phyloP scores from a whole-genome alignment of 2,888 invertebrate species.

The Onchidella celtica region DNA sequence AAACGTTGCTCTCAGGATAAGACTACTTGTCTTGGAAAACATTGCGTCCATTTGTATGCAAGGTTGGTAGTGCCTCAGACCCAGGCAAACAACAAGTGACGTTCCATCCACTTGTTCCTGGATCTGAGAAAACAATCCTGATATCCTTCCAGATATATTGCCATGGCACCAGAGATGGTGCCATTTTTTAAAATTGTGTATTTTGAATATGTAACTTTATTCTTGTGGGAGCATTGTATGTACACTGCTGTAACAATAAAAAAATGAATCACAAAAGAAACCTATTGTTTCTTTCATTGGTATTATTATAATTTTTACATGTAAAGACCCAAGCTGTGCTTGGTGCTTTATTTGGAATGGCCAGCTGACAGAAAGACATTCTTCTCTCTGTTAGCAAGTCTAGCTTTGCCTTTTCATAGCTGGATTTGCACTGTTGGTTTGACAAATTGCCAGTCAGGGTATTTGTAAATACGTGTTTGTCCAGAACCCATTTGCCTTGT shows the following conservation, averaged over 20 bases:
- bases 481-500: neutral
- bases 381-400: neutral
- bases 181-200: no score
- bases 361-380: neutral
- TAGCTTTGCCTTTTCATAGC: conserved; percentile 28
- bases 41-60: no score
- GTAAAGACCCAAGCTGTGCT: neutral
- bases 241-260: conserved; percentile 22
- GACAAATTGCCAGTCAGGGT: neutral
- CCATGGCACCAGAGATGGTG: no score
- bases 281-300: conserved; percentile 21
- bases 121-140: no score
- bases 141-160: no score
- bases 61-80: no score
- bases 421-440: neutral
- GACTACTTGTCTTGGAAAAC: no score
- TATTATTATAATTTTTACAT: neutral
- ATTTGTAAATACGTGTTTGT: neutral
- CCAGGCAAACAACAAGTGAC: no score
- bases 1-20: no score
- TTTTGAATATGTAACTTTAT: no score
- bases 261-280: conserved; percentile 18
- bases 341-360: conserved; percentile 2
- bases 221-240: conserved; percentile 22
- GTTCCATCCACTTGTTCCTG: no score